phyloP scores from a whole-genome alignment of 2,888 invertebrate species.

The Argyra leucocephala region DNA sequence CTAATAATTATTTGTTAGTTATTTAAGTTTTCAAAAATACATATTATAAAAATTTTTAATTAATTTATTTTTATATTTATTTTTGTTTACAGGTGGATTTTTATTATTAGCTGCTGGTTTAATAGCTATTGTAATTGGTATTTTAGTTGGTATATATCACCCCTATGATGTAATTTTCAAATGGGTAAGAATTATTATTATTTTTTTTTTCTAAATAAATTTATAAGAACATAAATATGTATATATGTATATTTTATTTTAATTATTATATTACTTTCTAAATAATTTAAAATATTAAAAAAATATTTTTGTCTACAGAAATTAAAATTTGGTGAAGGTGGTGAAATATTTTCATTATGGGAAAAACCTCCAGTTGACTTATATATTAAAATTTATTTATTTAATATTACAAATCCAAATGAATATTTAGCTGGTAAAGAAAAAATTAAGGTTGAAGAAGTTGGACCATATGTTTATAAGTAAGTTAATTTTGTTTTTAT shows the following conservation, averaged over 20 bases:
- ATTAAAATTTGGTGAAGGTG: slow-evolving; percentile 59
- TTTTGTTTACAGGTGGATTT: slow-evolving; percentile 56
- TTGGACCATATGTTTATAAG: slow-evolving; percentile 85
- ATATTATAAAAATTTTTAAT: slow-evolving; percentile 18
- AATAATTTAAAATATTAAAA: too few relatives aligned
- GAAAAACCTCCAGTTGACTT: slow-evolving; percentile 68
- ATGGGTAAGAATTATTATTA: slow-evolving; percentile 59
- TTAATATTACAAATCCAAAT: slow-evolving; percentile 74
- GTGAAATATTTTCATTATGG: slow-evolving; percentile 79
- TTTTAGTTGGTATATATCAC: slow-evolving; percentile 54
- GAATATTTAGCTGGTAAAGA: slow-evolving; percentile 63
- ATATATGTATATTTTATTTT: too few relatives aligned
- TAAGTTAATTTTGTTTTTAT: slow-evolving; percentile 43
- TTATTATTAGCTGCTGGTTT: slow-evolving; percentile 60
- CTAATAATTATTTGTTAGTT: too few relatives aligned
- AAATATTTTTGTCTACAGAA: slow-evolving; percentile 54
- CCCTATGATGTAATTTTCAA: slow-evolving; percentile 68
- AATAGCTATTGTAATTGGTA: slow-evolving; percentile 55
- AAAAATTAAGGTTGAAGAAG: slow-evolving; percentile 62
- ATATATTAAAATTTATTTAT: slow-evolving; percentile 66
- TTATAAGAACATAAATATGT: neutral
- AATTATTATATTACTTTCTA: too few relatives aligned
- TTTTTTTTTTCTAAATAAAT: too few relatives aligned
- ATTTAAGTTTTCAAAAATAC: too few relatives aligned
- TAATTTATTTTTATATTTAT: slow-evolving; percentile 26